phyloP scores from a whole-genome alignment of 2,113 vertebrate genomes.

The Tiliqua scincoides region DNA sequence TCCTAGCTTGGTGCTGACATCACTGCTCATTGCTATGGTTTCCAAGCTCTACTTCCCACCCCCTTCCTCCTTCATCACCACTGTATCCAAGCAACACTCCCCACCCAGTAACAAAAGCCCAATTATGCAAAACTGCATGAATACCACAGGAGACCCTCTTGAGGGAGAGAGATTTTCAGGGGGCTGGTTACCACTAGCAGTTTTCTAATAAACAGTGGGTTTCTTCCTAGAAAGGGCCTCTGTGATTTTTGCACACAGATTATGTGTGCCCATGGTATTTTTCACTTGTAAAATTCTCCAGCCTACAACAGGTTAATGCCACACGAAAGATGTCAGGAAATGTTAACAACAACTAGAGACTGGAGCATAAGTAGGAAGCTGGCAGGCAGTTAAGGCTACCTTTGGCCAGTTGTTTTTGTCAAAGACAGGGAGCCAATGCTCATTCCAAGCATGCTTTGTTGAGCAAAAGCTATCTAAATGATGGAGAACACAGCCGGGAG shows the following conservation, averaged over 20 bases:
- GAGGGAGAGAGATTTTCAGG: not conserved
- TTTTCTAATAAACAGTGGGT: not conserved
- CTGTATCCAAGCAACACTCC: constrained; percentile 63
- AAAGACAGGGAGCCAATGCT: not conserved
- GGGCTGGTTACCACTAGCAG: not conserved
- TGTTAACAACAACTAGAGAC: not conserved
- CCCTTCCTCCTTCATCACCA: constrained; percentile 34
- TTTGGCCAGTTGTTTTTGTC: no score
- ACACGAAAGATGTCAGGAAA: not conserved
- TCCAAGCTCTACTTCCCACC: not conserved
- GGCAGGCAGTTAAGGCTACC: not conserved
- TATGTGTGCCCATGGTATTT: no score
- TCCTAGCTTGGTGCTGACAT: not conserved
- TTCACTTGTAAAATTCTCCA: no score
- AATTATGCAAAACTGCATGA: not conserved
- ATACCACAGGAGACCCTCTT: not conserved
- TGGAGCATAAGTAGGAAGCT: not conserved
- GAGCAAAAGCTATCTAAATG: not conserved
- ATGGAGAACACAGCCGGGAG: constrained; percentile 9
- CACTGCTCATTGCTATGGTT: not conserved
- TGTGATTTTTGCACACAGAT: not conserved
- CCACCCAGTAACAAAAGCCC: not conserved
- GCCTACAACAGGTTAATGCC: no score
- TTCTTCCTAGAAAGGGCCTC: not conserved
- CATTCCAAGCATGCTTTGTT: constrained; percentile 29